Percentiles rank a stretch among this genome's conserved stretches.
Conservation (phyloP, 2,797 vertebrate species). For the Mustela erminea region DNA sequence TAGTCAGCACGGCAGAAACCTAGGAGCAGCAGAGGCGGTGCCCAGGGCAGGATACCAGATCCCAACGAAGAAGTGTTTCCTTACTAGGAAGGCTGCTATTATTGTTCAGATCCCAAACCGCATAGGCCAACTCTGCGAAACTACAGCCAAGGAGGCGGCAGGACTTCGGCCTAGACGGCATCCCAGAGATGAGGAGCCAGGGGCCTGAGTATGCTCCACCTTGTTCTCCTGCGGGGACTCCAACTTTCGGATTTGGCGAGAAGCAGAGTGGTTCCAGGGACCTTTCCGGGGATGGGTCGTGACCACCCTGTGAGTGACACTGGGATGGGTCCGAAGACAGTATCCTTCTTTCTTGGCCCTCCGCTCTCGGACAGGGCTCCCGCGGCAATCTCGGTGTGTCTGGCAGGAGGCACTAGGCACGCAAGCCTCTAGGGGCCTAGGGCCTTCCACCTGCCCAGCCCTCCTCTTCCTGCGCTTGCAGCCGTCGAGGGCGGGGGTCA, state of each 20-base stretch:
- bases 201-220: background rate
- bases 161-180: background rate
- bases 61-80: background rate
- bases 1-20: background rate
- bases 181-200: background rate
- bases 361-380: background rate
- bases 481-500: background rate
- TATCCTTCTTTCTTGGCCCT: background rate
- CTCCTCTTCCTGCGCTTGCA: background rate
- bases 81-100: background rate
- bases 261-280: background rate
- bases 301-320: background rate
- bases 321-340: background rate
- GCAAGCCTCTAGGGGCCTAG: background rate
- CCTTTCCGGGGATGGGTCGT: background rate
- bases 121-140: background rate
- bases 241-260: background rate
- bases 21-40: background rate
- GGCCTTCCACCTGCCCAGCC: background rate
- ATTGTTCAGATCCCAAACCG: background rate
- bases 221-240: background rate
- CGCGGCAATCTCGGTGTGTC: background rate
- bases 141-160: background rate
- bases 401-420: background rate
- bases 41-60: background rate